Conservation (phyloP, 2,888 invertebrate species). For the Eledona agricola region DNA sequence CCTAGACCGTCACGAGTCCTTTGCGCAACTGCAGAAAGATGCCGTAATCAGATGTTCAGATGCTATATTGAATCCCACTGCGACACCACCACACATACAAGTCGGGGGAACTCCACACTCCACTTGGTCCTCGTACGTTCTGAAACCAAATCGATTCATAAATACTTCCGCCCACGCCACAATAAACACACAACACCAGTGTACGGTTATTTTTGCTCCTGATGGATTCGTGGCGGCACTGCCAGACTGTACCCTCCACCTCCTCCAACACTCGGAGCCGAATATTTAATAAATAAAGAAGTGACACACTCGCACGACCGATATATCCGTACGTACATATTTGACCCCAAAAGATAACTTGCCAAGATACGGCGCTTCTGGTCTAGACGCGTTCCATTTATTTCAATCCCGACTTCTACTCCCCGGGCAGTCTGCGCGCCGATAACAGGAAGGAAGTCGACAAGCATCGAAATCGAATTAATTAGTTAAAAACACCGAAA, state of each 20-base stretch:
- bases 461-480: no score
- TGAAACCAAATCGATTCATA: constrained; percentile 41
- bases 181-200: constrained; percentile 36
- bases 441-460: constrained; percentile 22
- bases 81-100: constrained; percentile 31
- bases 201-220: constrained; percentile 37
- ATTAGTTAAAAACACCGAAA: no score
- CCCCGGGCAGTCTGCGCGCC: not conserved
- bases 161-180: constrained; percentile 39
- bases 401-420: constrained; percentile 1
- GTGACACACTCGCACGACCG: no score
- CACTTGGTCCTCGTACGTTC: constrained; percentile 28
- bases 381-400: constrained; percentile 11
- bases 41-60: constrained; percentile 47
- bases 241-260: no score
- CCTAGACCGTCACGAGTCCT: constrained; percentile 41
- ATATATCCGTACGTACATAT: constrained; percentile 3
- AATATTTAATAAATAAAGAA: no score
- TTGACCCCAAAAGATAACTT: constrained; percentile 23
- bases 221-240: no score
- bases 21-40: constrained; percentile 64
- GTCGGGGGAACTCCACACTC: constrained; percentile 17
- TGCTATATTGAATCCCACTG: constrained; percentile 38
- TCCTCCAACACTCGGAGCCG: no score
- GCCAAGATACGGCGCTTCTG: constrained; percentile 3